Base-by-base conservation (phyloP, 2,888 invertebrate genomes). In the Aphelenchoides bicaudatus region DNA sequence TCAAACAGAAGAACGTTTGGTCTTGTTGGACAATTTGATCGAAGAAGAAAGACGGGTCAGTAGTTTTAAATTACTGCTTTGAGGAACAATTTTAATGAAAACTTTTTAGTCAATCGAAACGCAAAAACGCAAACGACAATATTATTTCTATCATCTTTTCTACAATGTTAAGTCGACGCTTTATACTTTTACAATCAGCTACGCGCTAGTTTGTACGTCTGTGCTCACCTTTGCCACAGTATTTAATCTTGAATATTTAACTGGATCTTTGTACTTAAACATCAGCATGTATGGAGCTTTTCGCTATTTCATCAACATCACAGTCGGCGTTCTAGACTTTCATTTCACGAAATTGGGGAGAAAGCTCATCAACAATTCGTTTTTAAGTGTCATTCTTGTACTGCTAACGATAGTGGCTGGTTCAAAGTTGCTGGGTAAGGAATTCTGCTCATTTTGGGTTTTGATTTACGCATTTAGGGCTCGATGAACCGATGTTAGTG, bases 191-290 rank as follows among this genome's bases (percentile, higher is more conserved):
- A 46, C 57, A 6, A 59, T 61, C 6, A 25, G 21, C 31, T 51
- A 34, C 39, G 31, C 52, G 13, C 21, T 51, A 39, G 62, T 66
- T 28, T 61, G 66, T 0, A 72, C 70, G 1, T 70, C 72, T 6
- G 62, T 75, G 8, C 63, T 75, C 31, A 68, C 66, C 53, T 75
- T 73, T 50, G 71, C 73, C 8, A 66, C 72, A 13, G 53, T 74
- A 5, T 75, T 75, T 63, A 75, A 75, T 55, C 68, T 75, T 70
- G 75, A 75, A 46, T 67, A 72, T 34, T 8, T 74, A 23, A 63
- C 65, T 13, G 74, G 74, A 4, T 70, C 70, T 3, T 65, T 74
- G 31, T 74, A 72, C 53, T 56, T 63, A 51, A 71, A 71, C 53
- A 63, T 62, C 10, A 58, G 57, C 1, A 37, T 70, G 16, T 71